These are phyloP conservation scores for Perognathus longimembris DNA, from an alignment of 2,113 vertebrate species.

Conservation along the genomic window DNA sequence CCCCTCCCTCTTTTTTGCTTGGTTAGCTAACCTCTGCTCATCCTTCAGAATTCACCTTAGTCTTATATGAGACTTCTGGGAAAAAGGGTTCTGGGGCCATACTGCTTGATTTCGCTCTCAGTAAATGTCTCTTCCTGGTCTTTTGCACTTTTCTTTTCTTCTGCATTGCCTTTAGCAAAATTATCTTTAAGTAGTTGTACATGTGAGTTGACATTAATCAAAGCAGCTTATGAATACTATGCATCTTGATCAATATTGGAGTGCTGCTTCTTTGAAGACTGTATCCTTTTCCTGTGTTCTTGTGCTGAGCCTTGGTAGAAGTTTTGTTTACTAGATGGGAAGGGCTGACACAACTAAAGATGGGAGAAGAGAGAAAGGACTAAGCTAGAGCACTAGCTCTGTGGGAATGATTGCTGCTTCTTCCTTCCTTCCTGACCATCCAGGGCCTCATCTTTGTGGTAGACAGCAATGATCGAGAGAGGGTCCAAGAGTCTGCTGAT, in stretches of 20 bases:
- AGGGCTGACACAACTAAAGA: neutral
- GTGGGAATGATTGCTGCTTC: neutral
- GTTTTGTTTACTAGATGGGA: neutral
- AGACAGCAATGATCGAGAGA: constrained; percentile 95
- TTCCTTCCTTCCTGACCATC: neutral
- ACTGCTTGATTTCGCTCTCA: neutral
- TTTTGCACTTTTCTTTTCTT: neutral
- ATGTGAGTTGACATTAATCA: no score
- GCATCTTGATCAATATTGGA: neutral
- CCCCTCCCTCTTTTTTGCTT: neutral
- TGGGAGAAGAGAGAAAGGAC: neutral
- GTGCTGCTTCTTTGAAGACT: neutral
- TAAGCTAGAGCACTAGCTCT: neutral
- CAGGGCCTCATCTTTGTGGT: constrained; percentile 97
- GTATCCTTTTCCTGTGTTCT: neutral
- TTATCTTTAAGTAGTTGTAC: no score
- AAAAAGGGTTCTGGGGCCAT: neutral
- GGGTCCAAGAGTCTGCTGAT: constrained; percentile 92
- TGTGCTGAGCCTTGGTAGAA: neutral
- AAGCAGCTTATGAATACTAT: no score
- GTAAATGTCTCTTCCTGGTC: neutral
- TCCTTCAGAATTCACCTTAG: neutral
- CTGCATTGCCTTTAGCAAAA: no score
- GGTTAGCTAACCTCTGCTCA: neutral
- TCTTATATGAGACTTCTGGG: constrained; percentile 28